Evolutionary conservation across 92 coral and sea anemone species (phyloP).

Genomic region (Metridium senile): DNA sequence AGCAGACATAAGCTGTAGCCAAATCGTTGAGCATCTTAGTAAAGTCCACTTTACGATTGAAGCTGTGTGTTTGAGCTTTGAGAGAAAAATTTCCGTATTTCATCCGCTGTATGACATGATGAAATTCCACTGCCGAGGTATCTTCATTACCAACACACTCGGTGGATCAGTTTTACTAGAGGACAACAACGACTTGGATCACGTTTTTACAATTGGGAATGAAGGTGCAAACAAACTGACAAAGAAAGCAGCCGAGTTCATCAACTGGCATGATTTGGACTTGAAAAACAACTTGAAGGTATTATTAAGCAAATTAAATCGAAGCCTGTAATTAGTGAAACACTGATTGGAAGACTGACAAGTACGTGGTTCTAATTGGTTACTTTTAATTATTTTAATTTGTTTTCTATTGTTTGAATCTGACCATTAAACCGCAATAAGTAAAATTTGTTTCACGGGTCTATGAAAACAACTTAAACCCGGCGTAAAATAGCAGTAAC

Average conservation of each 20-base stretch:
- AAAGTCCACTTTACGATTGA: constrained; percentile 63
- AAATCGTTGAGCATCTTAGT: constrained; percentile 71
- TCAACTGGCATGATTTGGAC: constrained; percentile 57
- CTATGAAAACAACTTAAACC: no score
- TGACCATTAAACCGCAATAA: no score
- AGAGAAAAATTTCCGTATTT: constrained; percentile 43
- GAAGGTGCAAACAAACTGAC: constrained; percentile 44
- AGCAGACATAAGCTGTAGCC: constrained; percentile 50
- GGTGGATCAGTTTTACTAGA: constrained; percentile 51
- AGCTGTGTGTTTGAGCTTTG: constrained; percentile 59
- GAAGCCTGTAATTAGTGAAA: no score
- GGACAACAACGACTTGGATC: background rate
- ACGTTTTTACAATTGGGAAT: constrained; percentile 55
- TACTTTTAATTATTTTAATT: no score
- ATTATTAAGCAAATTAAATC: no score
- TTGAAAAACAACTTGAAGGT: constrained; percentile 56
- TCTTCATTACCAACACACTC: constrained; percentile 41
- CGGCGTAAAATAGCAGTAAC: no score
- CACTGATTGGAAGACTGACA: no score
- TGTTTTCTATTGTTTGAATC: no score
- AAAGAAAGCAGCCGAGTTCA: constrained; percentile 15
- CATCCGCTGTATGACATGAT: constrained; percentile 66
- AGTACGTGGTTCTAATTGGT: no score
- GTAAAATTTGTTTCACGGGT: no score
- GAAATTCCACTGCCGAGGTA: constrained; percentile 73